These are phyloP conservation scores for Peromyscus nudipes DNA, from an alignment of 2,797 vertebrate species.

Conservation along the genomic window DNA sequence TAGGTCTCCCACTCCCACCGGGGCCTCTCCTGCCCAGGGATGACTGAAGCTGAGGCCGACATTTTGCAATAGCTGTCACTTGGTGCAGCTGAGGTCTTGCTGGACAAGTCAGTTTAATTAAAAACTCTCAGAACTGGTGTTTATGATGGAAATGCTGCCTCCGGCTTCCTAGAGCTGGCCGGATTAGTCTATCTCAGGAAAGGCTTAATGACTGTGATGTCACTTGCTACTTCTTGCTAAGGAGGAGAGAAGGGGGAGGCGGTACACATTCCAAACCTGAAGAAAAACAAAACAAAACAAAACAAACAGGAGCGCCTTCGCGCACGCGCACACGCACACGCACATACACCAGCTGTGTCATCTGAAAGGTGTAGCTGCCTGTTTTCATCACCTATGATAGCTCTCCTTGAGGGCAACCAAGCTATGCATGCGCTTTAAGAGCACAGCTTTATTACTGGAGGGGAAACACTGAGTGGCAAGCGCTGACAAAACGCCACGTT, in stretches of 20 bases:
- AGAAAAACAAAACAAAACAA: too few relatives aligned
- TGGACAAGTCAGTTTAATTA: slow-evolving; percentile 61
- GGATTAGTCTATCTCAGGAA: neutral
- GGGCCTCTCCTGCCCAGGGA: neutral
- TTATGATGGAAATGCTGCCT: slow-evolving; percentile 33
- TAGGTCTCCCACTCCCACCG: neutral
- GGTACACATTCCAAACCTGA: neutral
- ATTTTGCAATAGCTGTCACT: neutral
- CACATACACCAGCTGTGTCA: neutral
- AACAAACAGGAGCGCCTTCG: neutral
- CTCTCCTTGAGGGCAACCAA: slow-evolving; percentile 80
- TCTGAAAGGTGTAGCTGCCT: slow-evolving; percentile 51
- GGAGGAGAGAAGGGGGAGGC: neutral
- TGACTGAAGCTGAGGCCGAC: neutral
- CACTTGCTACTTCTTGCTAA: slow-evolving; percentile 14
- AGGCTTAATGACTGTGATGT: slow-evolving; percentile 6
- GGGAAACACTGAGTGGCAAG: slow-evolving; percentile 85
- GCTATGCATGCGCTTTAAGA: slow-evolving; percentile 73
- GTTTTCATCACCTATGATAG: slow-evolving; percentile 49
- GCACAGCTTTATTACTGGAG: slow-evolving; percentile 87
- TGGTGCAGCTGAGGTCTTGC: slow-evolving; percentile 24
- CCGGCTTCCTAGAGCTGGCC: neutral
- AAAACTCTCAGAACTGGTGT: neutral
- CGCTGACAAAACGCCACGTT: slow-evolving; percentile 93
- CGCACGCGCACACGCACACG: neutral